Base-by-base conservation (phyloP, 2,888 invertebrate species). In the Craniophora ligustri region DNA sequence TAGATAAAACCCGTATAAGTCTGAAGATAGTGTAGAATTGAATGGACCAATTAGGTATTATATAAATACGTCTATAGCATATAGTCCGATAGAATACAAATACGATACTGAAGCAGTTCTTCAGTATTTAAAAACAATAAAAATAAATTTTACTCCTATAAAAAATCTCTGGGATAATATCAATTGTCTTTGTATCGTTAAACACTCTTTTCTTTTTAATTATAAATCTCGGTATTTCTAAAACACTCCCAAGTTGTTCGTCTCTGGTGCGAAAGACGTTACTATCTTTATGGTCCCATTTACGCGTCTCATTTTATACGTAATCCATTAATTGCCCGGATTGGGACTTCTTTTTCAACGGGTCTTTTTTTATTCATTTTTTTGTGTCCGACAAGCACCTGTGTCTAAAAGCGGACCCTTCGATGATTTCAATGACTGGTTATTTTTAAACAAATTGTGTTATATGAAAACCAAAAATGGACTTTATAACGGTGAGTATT, bases 271-370 rank as follows among this genome's bases (percentile, higher is more conserved):
- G 38, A 75, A 73, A 76, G 73, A 75, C 64, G 66, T 74, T 72
- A 70, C 68, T 63, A 70, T 64, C 71, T 75, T 66, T 71, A 63
- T 60, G 61, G 60, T 55, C 56, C 78, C 79, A 80, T 85, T 82
- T 82, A 82, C 80, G 78, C 74, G 75, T 78, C 83, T 81, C 78
- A 87, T 87, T 86, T 83, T 83, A 81, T 81, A 81, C 75, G 70
- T 79, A 86, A 85, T 84, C 85, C 86, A 87, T 91, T 91, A 90
- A 91, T 91, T 90, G 88, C 82, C 81, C 72, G 67, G 81, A 86
- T 87, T 78, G 76, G 75, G 71, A 58, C 65, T 63, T 58, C 67
- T 72, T 81, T 83, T 85, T 80, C 75, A 68, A 73, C 64, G 57
- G 35, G 66, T 76, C 76, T 72, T 78, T 74, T 68, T 1, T n/a